Percentiles rank a stretch among this genome's conserved stretches.
phyloP scores from a whole-genome alignment of 2,888 invertebrate genomes.

The Autographa pulchrina region DNA sequence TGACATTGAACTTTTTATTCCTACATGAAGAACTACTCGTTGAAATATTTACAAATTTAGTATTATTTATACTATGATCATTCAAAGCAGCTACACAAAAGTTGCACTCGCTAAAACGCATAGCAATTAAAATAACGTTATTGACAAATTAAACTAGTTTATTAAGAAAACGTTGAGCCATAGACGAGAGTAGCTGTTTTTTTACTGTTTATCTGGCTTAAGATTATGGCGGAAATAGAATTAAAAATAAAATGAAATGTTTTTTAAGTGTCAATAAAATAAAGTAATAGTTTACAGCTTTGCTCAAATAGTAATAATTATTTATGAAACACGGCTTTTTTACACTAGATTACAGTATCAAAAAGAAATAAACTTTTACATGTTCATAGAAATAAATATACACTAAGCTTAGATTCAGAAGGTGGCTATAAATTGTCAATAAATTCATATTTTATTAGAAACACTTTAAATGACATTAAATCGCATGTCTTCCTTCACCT shows the following conservation, averaged over 20 bases:
- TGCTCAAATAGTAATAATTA: constrained; percentile 31
- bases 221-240: constrained; percentile 24
- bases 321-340: neutral
- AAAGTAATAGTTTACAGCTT: constrained; percentile 15
- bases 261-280: neutral
- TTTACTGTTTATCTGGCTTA: constrained; percentile 38
- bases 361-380: neutral
- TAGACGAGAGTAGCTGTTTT: constrained; percentile 36
- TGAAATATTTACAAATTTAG: neutral
- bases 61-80: constrained; percentile 27
- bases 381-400: neutral
- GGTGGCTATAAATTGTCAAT: neutral
- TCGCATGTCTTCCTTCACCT: neutral
- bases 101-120: constrained; percentile 25
- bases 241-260: neutral
- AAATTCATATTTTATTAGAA: no score
- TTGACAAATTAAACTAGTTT: constrained; percentile 52
- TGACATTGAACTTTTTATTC: no score
- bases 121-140: constrained; percentile 36
- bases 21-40: no score
- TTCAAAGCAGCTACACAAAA: constrained; percentile 39
- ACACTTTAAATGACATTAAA: neutral
- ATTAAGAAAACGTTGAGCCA: constrained; percentile 37
- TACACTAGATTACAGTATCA: neutral
- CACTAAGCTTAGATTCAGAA: neutral